phyloP scores from a whole-genome alignment of 2,113 vertebrate species.

The Cisticola juncidis region DNA sequence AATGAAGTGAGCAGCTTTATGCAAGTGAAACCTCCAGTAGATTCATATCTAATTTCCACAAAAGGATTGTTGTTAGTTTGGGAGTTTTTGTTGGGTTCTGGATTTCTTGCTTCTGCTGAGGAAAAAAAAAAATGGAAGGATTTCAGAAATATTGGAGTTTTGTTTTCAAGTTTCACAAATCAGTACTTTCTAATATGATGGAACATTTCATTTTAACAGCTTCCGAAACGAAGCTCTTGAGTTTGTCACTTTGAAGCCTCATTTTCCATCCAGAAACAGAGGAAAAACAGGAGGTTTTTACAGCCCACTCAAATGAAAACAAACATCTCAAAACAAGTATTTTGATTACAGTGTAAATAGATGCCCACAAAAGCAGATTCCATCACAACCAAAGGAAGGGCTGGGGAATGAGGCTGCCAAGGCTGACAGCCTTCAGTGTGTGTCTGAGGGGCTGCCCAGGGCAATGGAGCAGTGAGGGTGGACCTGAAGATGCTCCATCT shows the following conservation, averaged over 20 bases:
- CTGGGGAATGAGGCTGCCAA: background rate
- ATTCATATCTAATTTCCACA: background rate
- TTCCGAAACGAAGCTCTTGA: background rate
- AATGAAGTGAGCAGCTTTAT: background rate
- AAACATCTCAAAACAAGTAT: background rate
- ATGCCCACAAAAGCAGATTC: background rate
- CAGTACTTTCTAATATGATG: background rate
- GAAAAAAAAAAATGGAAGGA: fast-evolving
- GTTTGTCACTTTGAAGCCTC: background rate
- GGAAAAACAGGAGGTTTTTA: background rate
- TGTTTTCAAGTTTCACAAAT: background rate
- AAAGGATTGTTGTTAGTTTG: background rate
- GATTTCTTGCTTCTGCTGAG: background rate
- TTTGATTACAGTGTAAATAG: background rate
- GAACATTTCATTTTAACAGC: background rate
- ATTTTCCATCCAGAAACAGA: background rate
- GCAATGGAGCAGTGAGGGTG: background rate
- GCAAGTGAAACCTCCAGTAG: background rate
- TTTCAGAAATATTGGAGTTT: background rate
- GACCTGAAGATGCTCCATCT: background rate
- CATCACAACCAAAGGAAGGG: fast-evolving
- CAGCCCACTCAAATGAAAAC: background rate
- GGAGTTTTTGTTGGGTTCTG: background rate
- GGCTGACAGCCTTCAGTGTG: background rate
- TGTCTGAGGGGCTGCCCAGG: background rate